Evolutionary conservation across 2,888 invertebrate genomes (phyloP).

Genomic region (Ormyrus thymus): DNA sequence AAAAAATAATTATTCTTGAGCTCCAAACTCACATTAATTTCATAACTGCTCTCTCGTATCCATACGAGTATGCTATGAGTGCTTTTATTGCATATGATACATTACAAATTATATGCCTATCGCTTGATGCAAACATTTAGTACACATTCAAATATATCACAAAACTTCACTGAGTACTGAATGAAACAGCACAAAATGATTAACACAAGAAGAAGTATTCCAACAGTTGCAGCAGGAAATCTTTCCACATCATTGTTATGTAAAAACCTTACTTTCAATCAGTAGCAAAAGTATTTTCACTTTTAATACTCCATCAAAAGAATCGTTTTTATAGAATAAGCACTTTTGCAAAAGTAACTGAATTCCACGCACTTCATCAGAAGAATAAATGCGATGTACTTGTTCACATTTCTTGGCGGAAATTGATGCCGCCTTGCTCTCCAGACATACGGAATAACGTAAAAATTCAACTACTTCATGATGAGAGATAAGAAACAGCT

Average conservation of each 20-base stretch:
- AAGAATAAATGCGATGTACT: constrained; percentile 46
- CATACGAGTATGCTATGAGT: constrained; percentile 29
- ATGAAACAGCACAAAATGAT: constrained; percentile 29
- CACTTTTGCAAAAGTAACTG: not conserved
- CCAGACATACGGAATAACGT: constrained; percentile 49
- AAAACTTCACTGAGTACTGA: constrained; percentile 27
- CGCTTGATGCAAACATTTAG: constrained; percentile 18
- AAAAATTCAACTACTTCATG: constrained; percentile 56
- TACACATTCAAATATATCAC: constrained; percentile 33
- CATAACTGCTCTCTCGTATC: constrained; percentile 20
- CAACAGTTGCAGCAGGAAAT: constrained; percentile 31
- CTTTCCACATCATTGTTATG: constrained; percentile 33
- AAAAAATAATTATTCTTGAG: not conserved
- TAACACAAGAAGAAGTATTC: constrained; percentile 9
- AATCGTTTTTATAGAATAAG: constrained; percentile 7
- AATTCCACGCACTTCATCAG: constrained; percentile 2
- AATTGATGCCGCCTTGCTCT: constrained; percentile 38
- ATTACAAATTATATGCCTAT: constrained; percentile 24
- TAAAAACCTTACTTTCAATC: constrained; percentile 27
- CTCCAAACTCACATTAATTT: constrained; percentile 5
- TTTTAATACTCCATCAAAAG: not conserved
- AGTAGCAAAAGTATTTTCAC: constrained; percentile 5
- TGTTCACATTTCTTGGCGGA: constrained; percentile 41
- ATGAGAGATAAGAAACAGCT: constrained; percentile 63
- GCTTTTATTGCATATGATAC: constrained; percentile 11